A percentile compares a stretch with the other conserved stretches of the same genome.
These are phyloP conservation scores for Poliocrania exsul DNA, from an alignment of 2,797 vertebrate species.

Conservation along the genomic window DNA sequence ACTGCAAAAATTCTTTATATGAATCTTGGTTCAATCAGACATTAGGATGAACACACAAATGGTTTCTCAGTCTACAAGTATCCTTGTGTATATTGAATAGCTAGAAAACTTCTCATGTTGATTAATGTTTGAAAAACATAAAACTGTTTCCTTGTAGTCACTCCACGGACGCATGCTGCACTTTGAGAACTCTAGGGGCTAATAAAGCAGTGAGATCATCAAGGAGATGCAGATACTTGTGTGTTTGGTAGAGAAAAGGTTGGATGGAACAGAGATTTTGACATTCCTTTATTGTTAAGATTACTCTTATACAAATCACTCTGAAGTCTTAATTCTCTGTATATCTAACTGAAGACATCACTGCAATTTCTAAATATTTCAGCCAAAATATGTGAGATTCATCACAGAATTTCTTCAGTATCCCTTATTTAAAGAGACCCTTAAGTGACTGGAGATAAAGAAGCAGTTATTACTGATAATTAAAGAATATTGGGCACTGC, in stretches of 20 bases:
- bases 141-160: neutral
- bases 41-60: neutral
- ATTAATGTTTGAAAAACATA: neutral
- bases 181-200: neutral
- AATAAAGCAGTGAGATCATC: neutral
- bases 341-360: neutral
- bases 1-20: neutral
- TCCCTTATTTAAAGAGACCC: neutral
- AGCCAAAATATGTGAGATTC: neutral
- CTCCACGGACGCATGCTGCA: neutral
- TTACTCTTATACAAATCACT: neutral
- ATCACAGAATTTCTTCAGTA: neutral
- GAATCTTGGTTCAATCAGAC: neutral
- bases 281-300: neutral
- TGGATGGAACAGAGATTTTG: neutral
- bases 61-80: neutral
- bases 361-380: neutral
- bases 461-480: neutral
- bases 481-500: neutral
- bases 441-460: neutral
- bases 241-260: neutral
- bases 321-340: neutral
- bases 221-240: fast-evolving
- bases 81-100: neutral
- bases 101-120: neutral